Evolutionary conservation across 2,888 invertebrate species (phyloP), one percentile per base, ranked within the genome.

Genomic region (Tortricodes alternella): DNA sequence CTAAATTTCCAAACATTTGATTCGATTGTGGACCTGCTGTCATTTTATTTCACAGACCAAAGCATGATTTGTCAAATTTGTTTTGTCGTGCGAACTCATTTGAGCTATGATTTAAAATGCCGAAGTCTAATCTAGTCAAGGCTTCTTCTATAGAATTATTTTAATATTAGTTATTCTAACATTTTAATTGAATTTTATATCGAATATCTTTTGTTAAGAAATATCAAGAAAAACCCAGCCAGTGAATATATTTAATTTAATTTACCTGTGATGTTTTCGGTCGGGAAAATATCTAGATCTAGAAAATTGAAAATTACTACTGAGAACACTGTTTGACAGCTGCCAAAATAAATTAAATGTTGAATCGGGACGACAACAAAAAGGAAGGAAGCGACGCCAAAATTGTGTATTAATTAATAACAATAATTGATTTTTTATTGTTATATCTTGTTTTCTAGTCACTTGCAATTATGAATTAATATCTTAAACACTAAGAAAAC

Each of bases 61-160:
- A 38, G 56, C 49, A 50, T 56, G 56, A 56, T 49, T 56, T 56
- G 56, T 56, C 56, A 56, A 53, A 44, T 56, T 56, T 56, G 16
- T 29, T 21, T 49, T 44, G 37, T 50, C 41, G 41, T 21, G 3
- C 16, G 15, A 5, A 27, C 24, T 4, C 29, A 37, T 32, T 37
- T 18, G 11, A 16, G 44, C 7, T 29, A 49, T 9, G 8, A 3
- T 7, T n/a, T 32, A 38, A 56, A 38, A 43, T 32, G 50, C 9
- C 16, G 1, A n/a, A 2, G 5, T 34, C n/a, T n/a, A n/a, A n/a
- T n/a, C n/a, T n/a, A n/a, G n/a, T n/a, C n/a, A n/a, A n/a, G n/a
- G n/a, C n/a, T n/a, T n/a, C n/a, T n/a, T n/a, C n/a, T n/a, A n/a
- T n/a, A n/a, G n/a, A n/a, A n/a, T n/a, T n/a, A n/a, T n/a, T n/a